Percentiles rank a stretch among this genome's conserved stretches.
These are phyloP conservation scores for Vollenhovia emeryi DNA, from an alignment of 1,140 invertebrate genomes.

Conservation along the genomic window DNA sequence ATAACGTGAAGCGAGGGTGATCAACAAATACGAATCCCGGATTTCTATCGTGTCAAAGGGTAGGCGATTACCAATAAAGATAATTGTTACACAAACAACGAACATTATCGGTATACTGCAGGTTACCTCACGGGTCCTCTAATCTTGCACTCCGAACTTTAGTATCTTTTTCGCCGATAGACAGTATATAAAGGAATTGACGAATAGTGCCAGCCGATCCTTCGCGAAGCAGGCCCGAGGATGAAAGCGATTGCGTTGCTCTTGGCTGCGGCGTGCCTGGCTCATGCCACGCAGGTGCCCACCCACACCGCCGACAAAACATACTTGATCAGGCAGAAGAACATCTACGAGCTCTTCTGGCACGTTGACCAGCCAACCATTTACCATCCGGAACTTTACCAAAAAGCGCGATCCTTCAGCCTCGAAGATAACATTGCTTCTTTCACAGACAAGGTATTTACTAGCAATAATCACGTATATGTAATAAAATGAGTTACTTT, in stretches of 20 bases:
- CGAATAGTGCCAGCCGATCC: not conserved
- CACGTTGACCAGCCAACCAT: constrained; percentile 87
- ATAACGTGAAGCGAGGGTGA: not conserved
- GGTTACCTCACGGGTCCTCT: constrained; percentile 1
- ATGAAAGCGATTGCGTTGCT: constrained; percentile 65
- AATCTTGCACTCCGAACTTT: not conserved
- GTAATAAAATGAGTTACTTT: too few relatives aligned
- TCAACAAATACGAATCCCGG: not conserved
- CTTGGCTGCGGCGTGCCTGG: constrained; percentile 63
- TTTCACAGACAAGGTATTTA: constrained; percentile 79
- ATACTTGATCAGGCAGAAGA: constrained; percentile 86
- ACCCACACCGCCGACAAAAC: constrained; percentile 86
- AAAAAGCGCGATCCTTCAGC: constrained; percentile 86
- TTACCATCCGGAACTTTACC: constrained; percentile 80
- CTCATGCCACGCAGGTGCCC: constrained; percentile 74
- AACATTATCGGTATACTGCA: constrained; percentile 23
- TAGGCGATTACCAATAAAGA: constrained; percentile 47
- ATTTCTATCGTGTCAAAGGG: constrained; percentile 49
- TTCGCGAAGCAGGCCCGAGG: constrained; percentile 10
- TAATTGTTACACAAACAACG: constrained; percentile 52
- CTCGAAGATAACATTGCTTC: constrained; percentile 84
- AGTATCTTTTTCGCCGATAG: not conserved
- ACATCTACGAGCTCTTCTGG: constrained; percentile 87
- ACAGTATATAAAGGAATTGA: constrained; percentile 49
- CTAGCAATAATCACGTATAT: not conserved